A percentile compares a stretch with the other conserved stretches of the same genome.
These are phyloP conservation scores for Scleropages formosus DNA, from an alignment of 2,797 vertebrate species.

Conservation along the genomic window DNA sequence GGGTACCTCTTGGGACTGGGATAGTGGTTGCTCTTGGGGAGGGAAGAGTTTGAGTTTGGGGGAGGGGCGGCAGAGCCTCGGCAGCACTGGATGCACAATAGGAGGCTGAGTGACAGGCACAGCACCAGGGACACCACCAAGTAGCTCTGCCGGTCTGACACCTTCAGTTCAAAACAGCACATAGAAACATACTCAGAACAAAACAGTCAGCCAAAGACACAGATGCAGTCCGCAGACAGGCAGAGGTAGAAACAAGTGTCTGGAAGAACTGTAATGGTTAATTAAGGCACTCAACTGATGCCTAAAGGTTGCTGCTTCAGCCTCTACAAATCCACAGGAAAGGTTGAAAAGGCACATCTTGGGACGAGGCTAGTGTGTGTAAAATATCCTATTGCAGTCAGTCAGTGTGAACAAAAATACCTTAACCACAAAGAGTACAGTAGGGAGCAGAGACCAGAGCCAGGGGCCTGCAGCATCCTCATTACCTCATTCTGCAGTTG, in stretches of 20 bases:
- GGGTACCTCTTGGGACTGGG: slow-evolving; percentile 92
- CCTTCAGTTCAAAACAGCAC: slow-evolving; percentile 61
- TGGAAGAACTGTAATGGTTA: no score
- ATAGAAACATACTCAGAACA: background rate
- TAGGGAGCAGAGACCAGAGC: background rate
- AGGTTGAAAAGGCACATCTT: no score
- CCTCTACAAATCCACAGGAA: no score
- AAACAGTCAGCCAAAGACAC: no score
- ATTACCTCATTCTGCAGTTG: slow-evolving; percentile 86
- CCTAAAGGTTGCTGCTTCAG: no score
- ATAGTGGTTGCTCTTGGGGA: slow-evolving; percentile 91
- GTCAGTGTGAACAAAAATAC: no score
- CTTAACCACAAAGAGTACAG: no score
- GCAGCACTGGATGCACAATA: slow-evolving; percentile 88
- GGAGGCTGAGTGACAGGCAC: slow-evolving; percentile 81
- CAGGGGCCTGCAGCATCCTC: no score
- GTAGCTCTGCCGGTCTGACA: slow-evolving; percentile 90
- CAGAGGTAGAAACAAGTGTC: no score
- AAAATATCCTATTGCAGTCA: no score
- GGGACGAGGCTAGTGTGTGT: no score
- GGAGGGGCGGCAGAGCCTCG: slow-evolving; percentile 68
- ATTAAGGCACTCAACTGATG: no score
- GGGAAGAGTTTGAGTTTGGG: slow-evolving; percentile 60
- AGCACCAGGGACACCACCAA: slow-evolving; percentile 86
- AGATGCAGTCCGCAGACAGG: background rate